These are phyloP conservation scores for Percopsis transmontana DNA, from an alignment of 2,113 vertebrate species.

Conservation along the genomic window DNA sequence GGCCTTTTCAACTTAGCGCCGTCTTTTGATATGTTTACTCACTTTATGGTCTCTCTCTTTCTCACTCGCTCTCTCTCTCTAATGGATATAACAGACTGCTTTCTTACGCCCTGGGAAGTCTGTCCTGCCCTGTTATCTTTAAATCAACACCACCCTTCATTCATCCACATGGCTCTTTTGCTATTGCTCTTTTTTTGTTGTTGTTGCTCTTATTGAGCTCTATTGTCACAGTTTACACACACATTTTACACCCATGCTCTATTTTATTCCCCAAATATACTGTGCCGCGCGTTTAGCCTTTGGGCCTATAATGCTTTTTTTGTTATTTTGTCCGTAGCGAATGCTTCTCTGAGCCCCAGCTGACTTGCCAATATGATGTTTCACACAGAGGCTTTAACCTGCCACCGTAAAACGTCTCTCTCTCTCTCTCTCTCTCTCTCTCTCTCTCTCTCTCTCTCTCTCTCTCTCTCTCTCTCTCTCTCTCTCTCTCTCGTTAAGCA, in stretches of 20 bases:
- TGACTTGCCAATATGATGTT: neutral
- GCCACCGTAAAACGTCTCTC: neutral
- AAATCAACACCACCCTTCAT: slow-evolving; percentile 25
- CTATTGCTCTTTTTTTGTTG: slow-evolving; percentile 3
- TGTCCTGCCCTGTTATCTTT: slow-evolving; percentile 76
- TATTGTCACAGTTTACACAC: too few relatives aligned
- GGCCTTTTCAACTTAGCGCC: neutral
- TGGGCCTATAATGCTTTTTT: too few relatives aligned
- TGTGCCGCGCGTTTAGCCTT: too few relatives aligned
- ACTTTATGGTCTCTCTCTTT: neutral
- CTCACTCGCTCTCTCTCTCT: slow-evolving; percentile 3
- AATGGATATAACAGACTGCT: slow-evolving; percentile 66
- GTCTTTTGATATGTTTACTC: slow-evolving; percentile 3
- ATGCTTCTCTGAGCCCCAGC: neutral
- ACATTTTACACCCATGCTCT: slow-evolving; percentile 1
- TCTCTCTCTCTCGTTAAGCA: slow-evolving; percentile 4
- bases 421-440: neutral
- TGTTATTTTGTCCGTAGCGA: too few relatives aligned
- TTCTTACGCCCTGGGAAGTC: slow-evolving; percentile 62
- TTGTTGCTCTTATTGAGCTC: slow-evolving; percentile 26
- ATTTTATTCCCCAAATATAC: neutral
- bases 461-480: neutral
- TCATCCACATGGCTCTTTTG: slow-evolving; percentile 6
- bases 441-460: neutral
- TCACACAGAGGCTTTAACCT: neutral